These are phyloP conservation scores for Poecilus cupreus DNA, from an alignment of 2,888 invertebrate species.

Conservation along the genomic window DNA sequence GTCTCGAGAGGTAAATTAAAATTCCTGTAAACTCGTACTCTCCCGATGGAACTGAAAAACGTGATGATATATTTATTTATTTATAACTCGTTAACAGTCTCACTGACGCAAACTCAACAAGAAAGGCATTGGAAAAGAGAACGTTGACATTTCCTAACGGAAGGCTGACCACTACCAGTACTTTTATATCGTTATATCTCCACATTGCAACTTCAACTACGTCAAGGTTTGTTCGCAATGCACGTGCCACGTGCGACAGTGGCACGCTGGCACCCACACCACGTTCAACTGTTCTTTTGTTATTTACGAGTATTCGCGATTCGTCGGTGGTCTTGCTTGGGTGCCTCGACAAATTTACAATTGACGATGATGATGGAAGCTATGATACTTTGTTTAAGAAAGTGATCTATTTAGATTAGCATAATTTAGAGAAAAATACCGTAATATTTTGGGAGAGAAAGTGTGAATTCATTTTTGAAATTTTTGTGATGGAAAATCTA, in stretches of 20 bases:
- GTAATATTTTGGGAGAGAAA: not conserved
- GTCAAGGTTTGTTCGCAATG: slow-evolving; percentile 10
- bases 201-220: not conserved
- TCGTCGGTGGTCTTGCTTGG: not conserved
- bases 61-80: no score
- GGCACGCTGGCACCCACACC: slow-evolving; percentile 7
- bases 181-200: slow-evolving; percentile 3
- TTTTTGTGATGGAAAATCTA: not conserved
- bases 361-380: not conserved
- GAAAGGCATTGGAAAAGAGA: slow-evolving; percentile 16
- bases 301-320: not conserved
- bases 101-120: not conserved
- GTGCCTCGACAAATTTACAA: not conserved
- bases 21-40: no score
- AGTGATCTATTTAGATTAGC: not conserved
- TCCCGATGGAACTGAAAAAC: no score
- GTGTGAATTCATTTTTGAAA: not conserved
- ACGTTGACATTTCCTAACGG: slow-evolving; percentile 31
- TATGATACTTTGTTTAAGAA: not conserved
- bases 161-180: slow-evolving; percentile 27
- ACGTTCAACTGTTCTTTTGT: slow-evolving; percentile 13
- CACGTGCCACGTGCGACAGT: slow-evolving; percentile 14
- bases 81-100: not conserved
- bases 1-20: no score
- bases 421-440: not conserved